Evolutionary conservation across 2,797 vertebrate genomes (phyloP).

Genomic region (Onychomys leucogaster): DNA sequence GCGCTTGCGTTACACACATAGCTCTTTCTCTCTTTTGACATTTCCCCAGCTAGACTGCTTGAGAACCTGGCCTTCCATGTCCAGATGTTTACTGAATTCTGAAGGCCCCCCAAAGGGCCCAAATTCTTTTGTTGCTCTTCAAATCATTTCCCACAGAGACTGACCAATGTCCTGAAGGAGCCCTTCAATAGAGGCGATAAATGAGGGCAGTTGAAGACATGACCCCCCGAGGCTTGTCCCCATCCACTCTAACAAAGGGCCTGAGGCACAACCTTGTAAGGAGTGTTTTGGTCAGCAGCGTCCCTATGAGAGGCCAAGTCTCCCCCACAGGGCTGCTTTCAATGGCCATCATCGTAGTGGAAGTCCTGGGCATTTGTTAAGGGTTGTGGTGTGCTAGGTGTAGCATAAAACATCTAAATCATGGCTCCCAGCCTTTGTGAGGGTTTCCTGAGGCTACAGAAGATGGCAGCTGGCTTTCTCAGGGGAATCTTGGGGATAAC

Average conservation of each 20-base stretch:
- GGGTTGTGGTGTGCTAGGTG: conserved; percentile 69
- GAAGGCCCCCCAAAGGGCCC: conserved; percentile 77
- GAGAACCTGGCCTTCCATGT: conserved; percentile 82
- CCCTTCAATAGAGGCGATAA: conserved; percentile 81
- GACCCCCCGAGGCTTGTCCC: conserved; percentile 78
- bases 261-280: conserved; percentile 80
- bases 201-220: conserved; percentile 84
- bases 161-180: conserved; percentile 82
- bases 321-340: conserved; percentile 81
- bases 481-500: conserved; percentile 64
- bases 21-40: conserved; percentile 80
- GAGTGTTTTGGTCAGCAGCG: conserved; percentile 78
- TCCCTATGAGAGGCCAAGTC: conserved; percentile 73
- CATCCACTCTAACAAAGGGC: conserved; percentile 76
- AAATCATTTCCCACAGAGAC: conserved; percentile 83
- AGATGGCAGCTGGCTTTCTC: conserved; percentile 80
- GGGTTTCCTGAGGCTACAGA: conserved; percentile 70
- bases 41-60: conserved; percentile 75
- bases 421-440: conserved; percentile 68
- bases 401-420: conserved; percentile 80
- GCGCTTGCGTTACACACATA: conserved; percentile 9
- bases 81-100: conserved; percentile 84
- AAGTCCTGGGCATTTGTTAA: conserved; percentile 74
- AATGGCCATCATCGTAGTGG: conserved; percentile 68
- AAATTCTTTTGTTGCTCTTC: conserved; percentile 81